Evolutionary conservation across 2,888 invertebrate genomes (phyloP).

Genomic region (Idaea straminata): DNA sequence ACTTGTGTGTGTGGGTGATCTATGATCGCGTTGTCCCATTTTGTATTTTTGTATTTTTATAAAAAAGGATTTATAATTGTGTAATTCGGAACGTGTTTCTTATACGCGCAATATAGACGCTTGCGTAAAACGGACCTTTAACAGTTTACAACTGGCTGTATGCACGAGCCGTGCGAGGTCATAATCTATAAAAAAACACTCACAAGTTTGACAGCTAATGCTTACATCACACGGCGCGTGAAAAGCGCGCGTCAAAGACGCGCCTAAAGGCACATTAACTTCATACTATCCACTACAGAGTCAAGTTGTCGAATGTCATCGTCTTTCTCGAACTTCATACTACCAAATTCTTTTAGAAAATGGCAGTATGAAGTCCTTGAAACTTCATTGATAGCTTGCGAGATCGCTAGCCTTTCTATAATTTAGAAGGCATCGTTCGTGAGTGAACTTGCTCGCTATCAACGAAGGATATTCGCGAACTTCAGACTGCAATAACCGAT

Average conservation of each 20-base stretch:
- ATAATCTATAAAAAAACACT: too few relatives aligned
- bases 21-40: conserved; percentile 76
- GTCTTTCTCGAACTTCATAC: background rate
- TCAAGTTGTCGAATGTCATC: too few relatives aligned
- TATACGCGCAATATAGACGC: conserved; percentile 62
- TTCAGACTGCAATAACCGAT: background rate
- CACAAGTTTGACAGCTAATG: background rate
- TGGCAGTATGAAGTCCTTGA: background rate
- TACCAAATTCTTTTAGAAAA: background rate
- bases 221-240: background rate
- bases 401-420: background rate
- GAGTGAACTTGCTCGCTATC: background rate
- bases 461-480: conserved; percentile 3
- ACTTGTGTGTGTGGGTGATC: conserved; percentile 57
- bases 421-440: too few relatives aligned
- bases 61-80: conserved; percentile 73
- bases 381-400: background rate
- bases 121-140: conserved; percentile 20
- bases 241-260: too few relatives aligned
- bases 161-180: background rate
- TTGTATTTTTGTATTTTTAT: conserved; percentile 81
- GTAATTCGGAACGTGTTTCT: conserved; percentile 73
- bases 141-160: background rate
- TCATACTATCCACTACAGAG: too few relatives aligned
- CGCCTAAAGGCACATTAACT: too few relatives aligned